Evolutionary conservation across 2,113 vertebrate species (phyloP), one percentile per base, ranked within the genome.

Genomic region (Rafetus swinhoei): DNA sequence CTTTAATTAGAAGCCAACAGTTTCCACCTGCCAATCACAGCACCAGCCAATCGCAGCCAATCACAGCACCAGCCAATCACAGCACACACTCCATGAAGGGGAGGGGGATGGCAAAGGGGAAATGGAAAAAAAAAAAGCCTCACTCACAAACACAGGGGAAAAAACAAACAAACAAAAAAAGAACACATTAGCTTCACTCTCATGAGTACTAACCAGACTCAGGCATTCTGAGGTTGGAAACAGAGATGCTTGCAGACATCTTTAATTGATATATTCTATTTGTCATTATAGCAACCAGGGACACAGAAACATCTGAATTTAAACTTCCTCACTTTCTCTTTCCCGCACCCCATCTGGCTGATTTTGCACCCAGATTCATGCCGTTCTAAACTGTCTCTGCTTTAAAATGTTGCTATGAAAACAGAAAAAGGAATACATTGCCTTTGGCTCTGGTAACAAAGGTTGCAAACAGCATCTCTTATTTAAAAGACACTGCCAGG

Each of bases 401-500:
- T 29, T 19, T 29, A 54, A 27, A 0, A 4, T 4, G 21, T 88
- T 39, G 0, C 18, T 21, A 24, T 57, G 45, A 76, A 90, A 81
- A 54, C 2, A 45, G n/a, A n/a, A 4, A 25, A 6, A 3, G 0
- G 2, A 12, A 32, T 4, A 7, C 10, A 9, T 85, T 54, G 3
- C 7, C 12, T 72, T 5, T 1, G 65, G 6, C 22, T 83, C 50
- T 90, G 50, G 3, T 52, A 2, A 54, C 62, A 27, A 22, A n/a
- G 1, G 9, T 96, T 89, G 87, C 32, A 62, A n/a, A 1, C 56
- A 57, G 7, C 32, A 84, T 0, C 19, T 7, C 2, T 2, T 14
- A 15, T 53, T 59, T 3, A 77, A 72, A 0, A 0, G 4, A 3
- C 50, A 15, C 2, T 50, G 0, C 45, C 0, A 0, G 59, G 62